Percentiles rank a stretch among this genome's conserved stretches.
phyloP scores from a whole-genome alignment of 2,797 vertebrate species.

The Zenarchopterus dispar region DNA sequence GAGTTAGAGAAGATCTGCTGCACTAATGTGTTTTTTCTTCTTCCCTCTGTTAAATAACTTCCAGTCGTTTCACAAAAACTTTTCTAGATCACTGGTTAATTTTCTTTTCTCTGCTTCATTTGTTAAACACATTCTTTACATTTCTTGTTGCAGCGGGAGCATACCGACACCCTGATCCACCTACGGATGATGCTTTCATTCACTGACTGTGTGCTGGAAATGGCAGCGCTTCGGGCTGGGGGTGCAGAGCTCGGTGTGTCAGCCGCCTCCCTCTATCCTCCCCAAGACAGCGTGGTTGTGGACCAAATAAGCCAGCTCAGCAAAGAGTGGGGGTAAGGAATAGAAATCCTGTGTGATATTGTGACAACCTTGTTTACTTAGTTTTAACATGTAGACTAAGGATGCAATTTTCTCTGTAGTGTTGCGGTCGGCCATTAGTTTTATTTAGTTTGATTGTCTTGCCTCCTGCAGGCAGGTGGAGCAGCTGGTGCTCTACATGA shows the following conservation, averaged over 20 bases:
- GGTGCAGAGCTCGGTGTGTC: slow-evolving; percentile 88
- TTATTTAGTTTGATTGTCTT: slow-evolving; percentile 27
- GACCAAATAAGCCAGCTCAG: slow-evolving; percentile 98
- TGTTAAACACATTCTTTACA: background rate
- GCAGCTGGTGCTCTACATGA: slow-evolving; percentile 97
- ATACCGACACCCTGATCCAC: slow-evolving; percentile 94
- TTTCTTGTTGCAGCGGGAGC: slow-evolving; percentile 85
- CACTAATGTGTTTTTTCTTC: background rate
- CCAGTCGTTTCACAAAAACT: background rate
- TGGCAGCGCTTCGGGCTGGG: slow-evolving; percentile 86
- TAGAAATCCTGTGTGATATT: background rate
- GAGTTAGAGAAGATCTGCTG: slow-evolving; percentile 10
- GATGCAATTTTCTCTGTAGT: slow-evolving; percentile 8
- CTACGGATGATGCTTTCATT: slow-evolving; percentile 94
- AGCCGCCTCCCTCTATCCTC: slow-evolving; percentile 89
- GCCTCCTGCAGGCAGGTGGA: slow-evolving; percentile 90
- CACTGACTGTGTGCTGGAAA: slow-evolving; percentile 94
- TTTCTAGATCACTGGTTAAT: too few relatives aligned
- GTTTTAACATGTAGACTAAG: background rate
- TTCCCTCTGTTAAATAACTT: background rate
- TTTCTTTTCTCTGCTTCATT: too few relatives aligned
- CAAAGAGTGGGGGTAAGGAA: slow-evolving; percentile 94
- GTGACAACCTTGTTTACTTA: too few relatives aligned
- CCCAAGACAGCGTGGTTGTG: slow-evolving; percentile 95
- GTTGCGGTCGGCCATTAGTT: background rate